phyloP scores from a whole-genome alignment of 2,113 vertebrate genomes.

The Benitochromis conjunctus region DNA sequence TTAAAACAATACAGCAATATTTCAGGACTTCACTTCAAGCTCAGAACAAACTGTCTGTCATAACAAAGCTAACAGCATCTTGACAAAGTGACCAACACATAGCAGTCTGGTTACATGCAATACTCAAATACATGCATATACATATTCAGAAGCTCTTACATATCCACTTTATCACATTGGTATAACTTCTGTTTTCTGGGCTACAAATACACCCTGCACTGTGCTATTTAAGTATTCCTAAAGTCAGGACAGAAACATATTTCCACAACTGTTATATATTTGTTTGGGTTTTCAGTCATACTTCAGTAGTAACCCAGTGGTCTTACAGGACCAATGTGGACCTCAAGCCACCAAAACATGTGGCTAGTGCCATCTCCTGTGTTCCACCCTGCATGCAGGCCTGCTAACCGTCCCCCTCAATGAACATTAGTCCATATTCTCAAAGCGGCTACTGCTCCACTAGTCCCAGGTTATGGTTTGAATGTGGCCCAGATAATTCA shows the following conservation, averaged over 20 bases:
- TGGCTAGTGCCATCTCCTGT: neutral
- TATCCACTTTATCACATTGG: neutral
- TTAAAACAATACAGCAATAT: neutral
- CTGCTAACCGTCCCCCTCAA: neutral
- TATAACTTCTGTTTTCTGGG: neutral
- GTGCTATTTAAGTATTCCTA: neutral
- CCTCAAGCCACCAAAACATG: neutral
- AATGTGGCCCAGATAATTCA: neutral
- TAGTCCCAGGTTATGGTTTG: fast-evolving
- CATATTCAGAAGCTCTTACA: neutral
- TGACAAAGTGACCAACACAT: too few species aligned
- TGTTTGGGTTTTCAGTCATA: neutral
- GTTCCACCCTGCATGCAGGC: neutral
- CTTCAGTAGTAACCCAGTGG: neutral
- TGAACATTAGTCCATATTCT: neutral
- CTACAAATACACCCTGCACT: neutral
- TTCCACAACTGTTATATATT: neutral
- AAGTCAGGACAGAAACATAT: neutral
- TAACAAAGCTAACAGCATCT: neutral
- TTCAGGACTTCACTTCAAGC: neutral
- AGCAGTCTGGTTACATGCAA: neutral
- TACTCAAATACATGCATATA: neutral
- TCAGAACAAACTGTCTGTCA: neutral
- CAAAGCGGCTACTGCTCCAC: neutral
- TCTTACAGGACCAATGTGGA: neutral